Conservation (phyloP, 2,797 vertebrate genomes). For the Fringilla coelebs region DNA sequence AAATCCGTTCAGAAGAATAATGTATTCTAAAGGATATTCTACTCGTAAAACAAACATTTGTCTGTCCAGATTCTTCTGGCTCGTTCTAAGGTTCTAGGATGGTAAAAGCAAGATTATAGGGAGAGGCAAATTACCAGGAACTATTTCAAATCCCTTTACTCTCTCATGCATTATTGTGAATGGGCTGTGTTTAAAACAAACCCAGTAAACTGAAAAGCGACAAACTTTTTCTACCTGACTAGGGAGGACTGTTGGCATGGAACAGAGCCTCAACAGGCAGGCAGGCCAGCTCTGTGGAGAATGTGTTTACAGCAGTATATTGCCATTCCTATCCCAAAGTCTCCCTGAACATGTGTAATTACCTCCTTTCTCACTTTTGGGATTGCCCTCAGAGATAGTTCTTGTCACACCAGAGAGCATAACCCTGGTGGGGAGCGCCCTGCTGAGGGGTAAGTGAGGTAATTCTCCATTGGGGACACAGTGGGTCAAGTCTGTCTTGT, state of each 20-base stretch:
- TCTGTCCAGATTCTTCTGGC: too few relatives aligned
- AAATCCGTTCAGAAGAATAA: too few relatives aligned
- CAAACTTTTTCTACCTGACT: not conserved
- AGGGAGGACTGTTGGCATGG: not conserved
- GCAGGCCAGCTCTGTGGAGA: not conserved
- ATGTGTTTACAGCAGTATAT: not conserved
- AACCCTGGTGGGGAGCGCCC: not conserved
- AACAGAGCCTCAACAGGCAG: not conserved
- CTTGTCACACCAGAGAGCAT: not conserved
- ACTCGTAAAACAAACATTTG: too few relatives aligned
- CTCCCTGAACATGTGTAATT: not conserved
- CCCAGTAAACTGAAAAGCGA: not conserved
- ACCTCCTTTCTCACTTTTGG: not conserved
- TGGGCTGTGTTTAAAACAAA: not conserved
- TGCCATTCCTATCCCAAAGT: not conserved
- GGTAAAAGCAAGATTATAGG: too few relatives aligned
- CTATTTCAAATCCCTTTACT: not conserved
- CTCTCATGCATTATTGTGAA: not conserved
- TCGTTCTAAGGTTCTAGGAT: too few relatives aligned
- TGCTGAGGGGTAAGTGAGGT: not conserved
- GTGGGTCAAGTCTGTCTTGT: not conserved
- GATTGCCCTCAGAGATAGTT: not conserved
- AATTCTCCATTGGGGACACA: not conserved
- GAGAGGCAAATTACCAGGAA: too few relatives aligned
- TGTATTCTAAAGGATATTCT: too few relatives aligned